Evolutionary conservation across 2,113 vertebrate genomes (phyloP), one percentile per base, ranked within the genome.

Genomic region (Dasyornis broadbenti): DNA sequence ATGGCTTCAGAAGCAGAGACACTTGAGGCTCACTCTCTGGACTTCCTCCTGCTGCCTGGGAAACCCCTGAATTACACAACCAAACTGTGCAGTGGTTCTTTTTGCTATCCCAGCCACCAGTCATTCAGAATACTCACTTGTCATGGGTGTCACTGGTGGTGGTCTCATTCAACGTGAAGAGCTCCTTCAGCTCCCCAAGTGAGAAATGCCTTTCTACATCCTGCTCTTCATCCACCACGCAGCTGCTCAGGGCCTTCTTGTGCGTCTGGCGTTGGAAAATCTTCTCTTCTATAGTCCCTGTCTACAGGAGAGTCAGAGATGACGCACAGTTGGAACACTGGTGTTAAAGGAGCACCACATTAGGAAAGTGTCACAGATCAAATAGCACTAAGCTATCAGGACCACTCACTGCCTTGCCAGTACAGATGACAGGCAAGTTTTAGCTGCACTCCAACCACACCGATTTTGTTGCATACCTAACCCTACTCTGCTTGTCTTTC

Each of bases 161-260:
- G 53, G 97, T 94, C 96, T 99, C 98, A 33, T 98, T 99, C 80
- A 99, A 95, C 0, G 96, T 97, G 95, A 99, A 99, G 24, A 99
- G 98, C 91, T 99, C 99, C 91, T 98, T 98, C 57, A 99, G 97
- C 86, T 99, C 99, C 5, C 98, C 99, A 4, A 99, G 98, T 33
- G 99, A 99, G 95, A 99, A 99, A 84, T 99, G 99, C 40, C 99
- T 98, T 96, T 99, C 99, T 54, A 99, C 99, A 31, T 99, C 98
- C 96, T 99, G 99, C 92, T 99, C 99, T 94, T 99, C 99, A 44
- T 99, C 99, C 53, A 99, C 99, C 94, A 99, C 99, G 2, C 99
- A 99, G 97, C 99, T 99, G 97, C 99, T 99, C 94, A 99, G 98
- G 15, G 99, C 99, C 77, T 99, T 99, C 97, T 99, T 99, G 92